A percentile compares a stretch with the other conserved stretches of the same genome.
Conservation (phyloP, 2,797 vertebrate genomes). For the Notolabrus celidotus region DNA sequence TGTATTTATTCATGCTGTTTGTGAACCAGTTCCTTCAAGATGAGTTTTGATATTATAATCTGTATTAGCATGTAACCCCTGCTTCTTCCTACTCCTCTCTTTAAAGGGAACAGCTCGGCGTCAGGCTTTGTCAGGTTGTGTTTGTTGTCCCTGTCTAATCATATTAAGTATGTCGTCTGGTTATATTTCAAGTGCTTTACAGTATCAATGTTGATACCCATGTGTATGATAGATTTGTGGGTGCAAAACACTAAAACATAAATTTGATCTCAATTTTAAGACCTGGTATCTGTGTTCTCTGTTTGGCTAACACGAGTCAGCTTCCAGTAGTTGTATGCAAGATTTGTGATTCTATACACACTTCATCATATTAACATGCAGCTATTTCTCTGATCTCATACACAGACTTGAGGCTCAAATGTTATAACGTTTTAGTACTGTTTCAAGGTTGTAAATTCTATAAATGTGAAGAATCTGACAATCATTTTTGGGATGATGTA, state of each 20-base stretch:
- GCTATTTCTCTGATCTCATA: no score
- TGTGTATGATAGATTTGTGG: background rate
- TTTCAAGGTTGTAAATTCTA: no score
- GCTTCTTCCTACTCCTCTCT: background rate
- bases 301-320: background rate
- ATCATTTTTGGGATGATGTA: no score
- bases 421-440: no score
- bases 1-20: slow-evolving; percentile 24
- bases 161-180: slow-evolving; percentile 11
- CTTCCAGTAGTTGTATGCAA: no score
- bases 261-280: no score
- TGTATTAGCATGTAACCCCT: background rate
- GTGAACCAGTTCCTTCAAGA: background rate
- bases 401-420: no score
- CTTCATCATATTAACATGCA: no score
- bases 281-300: background rate
- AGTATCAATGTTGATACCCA: background rate
- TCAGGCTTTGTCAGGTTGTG: slow-evolving; percentile 12
- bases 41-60: background rate
- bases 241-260: no score
- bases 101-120: background rate
- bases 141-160: background rate
- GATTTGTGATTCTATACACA: no score
- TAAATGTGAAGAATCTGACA: no score
- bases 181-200: slow-evolving; percentile 9